Evolutionary conservation across 2,113 vertebrate species (phyloP).

Genomic region (Boleophthalmus pectinirostris): DNA sequence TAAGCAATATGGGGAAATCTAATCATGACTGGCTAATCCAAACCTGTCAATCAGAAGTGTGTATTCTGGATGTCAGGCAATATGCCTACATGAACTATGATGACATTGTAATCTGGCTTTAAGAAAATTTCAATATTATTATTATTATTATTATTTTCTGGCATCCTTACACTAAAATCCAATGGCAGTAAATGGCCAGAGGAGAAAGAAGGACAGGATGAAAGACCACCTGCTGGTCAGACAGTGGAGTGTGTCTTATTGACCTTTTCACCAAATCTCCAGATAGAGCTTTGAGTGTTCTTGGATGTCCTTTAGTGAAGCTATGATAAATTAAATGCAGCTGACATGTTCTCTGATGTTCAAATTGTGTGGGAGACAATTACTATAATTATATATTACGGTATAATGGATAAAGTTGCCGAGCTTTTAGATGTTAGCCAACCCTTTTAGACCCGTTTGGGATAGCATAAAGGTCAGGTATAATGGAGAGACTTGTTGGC

Average conservation of each 20-base stretch:
- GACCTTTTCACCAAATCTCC: constrained; percentile 58
- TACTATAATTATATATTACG: background rate
- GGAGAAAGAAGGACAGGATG: constrained; percentile 17
- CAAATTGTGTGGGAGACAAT: constrained; percentile 6
- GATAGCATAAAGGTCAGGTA: constrained; percentile 4
- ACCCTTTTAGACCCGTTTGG: background rate
- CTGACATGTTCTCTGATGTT: background rate
- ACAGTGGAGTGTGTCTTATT: constrained; percentile 30
- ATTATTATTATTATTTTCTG: too few species aligned
- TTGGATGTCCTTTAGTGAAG: constrained; percentile 1
- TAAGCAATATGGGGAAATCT: too few species aligned
- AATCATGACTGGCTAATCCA: too few species aligned
- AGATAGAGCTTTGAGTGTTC: background rate
- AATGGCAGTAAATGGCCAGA: constrained; percentile 5
- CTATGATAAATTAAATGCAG: constrained; percentile 10
- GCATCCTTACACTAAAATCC: background rate
- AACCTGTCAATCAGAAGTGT: too few species aligned
- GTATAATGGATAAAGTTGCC: background rate
- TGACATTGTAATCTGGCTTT: too few species aligned
- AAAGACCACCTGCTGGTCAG: constrained; percentile 20
- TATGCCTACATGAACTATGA: too few species aligned
- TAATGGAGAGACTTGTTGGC: constrained; percentile 1
- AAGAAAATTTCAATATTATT: too few species aligned
- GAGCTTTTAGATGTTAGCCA: constrained; percentile 2
- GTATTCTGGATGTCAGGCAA: too few species aligned